phyloP scores from a whole-genome alignment of 64 coral and sea anemone species.

The Pocillopora verrucosa region DNA sequence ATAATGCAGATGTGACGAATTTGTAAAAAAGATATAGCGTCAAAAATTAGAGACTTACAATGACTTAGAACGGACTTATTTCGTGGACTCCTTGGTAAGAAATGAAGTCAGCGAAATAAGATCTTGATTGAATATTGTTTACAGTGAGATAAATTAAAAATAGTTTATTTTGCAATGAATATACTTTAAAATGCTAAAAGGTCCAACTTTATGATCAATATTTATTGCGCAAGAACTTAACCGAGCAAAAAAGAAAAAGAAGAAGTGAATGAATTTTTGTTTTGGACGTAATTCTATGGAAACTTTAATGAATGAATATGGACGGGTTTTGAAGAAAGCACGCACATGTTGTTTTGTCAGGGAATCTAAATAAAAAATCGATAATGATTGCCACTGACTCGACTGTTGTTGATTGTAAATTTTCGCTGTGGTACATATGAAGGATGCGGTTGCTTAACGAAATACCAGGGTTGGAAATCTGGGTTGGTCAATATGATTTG shows the following conservation, averaged over 20 bases:
- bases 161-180: neutral
- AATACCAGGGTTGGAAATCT: no score
- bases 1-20: neutral
- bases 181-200: neutral
- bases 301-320: neutral
- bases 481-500: no score
- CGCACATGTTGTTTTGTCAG: neutral
- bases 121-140: neutral
- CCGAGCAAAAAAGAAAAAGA: neutral
- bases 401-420: neutral
- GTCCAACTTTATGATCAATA: neutral
- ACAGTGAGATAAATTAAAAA: neutral
- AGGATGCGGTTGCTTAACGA: no score
- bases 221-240: neutral
- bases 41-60: neutral
- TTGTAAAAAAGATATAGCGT: neutral
- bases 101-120: neutral
- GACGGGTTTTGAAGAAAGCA: neutral
- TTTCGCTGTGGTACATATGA: no score
- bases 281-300: neutral
- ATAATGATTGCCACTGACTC: neutral
- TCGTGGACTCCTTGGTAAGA: neutral
- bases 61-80: neutral
- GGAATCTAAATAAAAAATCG: neutral
- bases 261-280: neutral